Conservation (phyloP, 2,113 vertebrate species). For the Rhinoderma darwinii region DNA sequence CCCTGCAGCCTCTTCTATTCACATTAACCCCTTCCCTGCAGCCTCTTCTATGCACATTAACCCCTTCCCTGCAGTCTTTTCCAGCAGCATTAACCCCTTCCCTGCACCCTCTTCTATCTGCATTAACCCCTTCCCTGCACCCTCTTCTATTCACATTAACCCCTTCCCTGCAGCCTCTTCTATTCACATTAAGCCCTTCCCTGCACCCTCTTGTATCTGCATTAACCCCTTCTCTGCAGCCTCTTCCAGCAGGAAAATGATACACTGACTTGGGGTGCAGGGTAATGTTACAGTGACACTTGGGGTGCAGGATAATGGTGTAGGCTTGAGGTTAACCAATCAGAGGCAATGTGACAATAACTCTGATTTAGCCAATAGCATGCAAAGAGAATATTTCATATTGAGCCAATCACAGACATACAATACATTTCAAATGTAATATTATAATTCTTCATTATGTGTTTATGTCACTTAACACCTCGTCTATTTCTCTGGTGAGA, state of each 20-base stretch:
- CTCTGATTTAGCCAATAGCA: too few species aligned
- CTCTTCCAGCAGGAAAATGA: background rate
- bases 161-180: background rate
- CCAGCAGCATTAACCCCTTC: background rate
- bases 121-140: conserved; percentile 10
- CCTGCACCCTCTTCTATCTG: background rate
- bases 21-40: background rate
- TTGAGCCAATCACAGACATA: too few species aligned
- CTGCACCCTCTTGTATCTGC: background rate
- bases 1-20: background rate
- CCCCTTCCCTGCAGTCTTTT: background rate
- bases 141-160: background rate
- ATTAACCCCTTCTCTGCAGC: background rate
- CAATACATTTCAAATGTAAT: too few species aligned
- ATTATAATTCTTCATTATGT: too few species aligned
- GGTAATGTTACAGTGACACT: background rate
- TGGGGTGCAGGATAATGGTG: background rate
- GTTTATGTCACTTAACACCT: too few species aligned
- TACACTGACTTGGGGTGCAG: background rate
- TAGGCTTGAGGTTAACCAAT: too few species aligned
- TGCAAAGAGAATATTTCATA: too few species aligned
- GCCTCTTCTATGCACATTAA: too few species aligned
- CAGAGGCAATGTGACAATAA: too few species aligned
- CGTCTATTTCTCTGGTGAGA: too few species aligned
- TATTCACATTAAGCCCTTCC: background rate